Percentiles rank a stretch among this genome's conserved stretches.
These are phyloP conservation scores for Pavo muticus DNA, from an alignment of 2,113 vertebrate species.

Conservation along the genomic window DNA sequence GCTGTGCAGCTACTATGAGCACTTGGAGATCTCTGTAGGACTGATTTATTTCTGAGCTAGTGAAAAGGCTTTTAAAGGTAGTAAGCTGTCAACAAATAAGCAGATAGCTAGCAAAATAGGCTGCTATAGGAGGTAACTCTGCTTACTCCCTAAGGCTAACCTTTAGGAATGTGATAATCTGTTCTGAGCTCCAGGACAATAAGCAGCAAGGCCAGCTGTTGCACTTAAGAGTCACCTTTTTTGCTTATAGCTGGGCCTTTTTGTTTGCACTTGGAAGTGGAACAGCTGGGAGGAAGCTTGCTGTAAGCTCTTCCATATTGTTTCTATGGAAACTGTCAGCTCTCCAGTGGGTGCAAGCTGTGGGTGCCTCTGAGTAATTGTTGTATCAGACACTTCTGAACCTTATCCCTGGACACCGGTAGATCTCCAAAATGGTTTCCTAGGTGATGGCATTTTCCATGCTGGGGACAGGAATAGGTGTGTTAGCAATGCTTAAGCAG, in stretches of 20 bases:
- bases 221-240: not conserved
- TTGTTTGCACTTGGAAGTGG: not conserved
- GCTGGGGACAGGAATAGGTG: not conserved
- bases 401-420: not conserved
- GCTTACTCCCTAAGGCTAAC: not conserved
- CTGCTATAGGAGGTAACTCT: not conserved
- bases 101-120: not conserved
- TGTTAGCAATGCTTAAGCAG: not conserved
- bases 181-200: not conserved
- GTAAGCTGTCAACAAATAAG: not conserved
- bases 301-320: not conserved
- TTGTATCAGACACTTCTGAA: not conserved
- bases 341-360: constrained; percentile 13
- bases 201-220: not conserved
- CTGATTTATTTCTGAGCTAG: not conserved
- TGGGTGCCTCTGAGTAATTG: not conserved
- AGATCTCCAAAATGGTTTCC: not conserved
- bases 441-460: not conserved
- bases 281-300: not conserved
- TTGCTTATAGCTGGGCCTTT: not conserved
- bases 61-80: not conserved
- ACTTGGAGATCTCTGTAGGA: not conserved
- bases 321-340: constrained; percentile 47
- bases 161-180: not conserved
- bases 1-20: not conserved